These are phyloP conservation scores for Agraylea sexmaculata DNA, from an alignment of 1,140 invertebrate species.

Conservation along the genomic window DNA sequence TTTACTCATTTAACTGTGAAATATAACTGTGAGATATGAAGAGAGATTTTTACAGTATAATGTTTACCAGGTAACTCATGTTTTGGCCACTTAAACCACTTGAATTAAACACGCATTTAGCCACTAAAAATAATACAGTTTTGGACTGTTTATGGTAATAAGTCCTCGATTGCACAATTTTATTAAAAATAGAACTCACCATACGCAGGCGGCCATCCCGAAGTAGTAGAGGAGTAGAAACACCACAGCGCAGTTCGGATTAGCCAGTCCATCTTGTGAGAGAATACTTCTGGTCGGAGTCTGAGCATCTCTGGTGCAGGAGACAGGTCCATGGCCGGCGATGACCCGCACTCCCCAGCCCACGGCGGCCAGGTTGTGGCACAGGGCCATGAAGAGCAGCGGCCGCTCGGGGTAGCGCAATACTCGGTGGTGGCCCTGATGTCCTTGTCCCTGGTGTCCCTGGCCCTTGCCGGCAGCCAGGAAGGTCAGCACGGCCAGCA, in stretches of 20 bases:
- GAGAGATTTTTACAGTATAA: no score
- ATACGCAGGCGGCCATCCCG: slow-evolving; percentile 70
- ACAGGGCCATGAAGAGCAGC: slow-evolving; percentile 67
- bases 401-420: slow-evolving; percentile 51
- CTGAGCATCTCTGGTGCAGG: slow-evolving; percentile 45
- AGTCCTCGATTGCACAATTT: no score
- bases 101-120: no score
- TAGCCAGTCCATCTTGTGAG: slow-evolving; percentile 69
- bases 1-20: no score
- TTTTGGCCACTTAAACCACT: no score
- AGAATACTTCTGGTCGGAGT: slow-evolving; percentile 48
- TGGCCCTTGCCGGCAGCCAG: slow-evolving; percentile 51
- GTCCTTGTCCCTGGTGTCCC: slow-evolving; percentile 30
- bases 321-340: slow-evolving; percentile 50
- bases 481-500: slow-evolving; percentile 68
- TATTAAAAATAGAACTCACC: slow-evolving; percentile 54
- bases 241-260: slow-evolving; percentile 77
- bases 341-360: slow-evolving; percentile 68
- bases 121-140: no score
- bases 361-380: slow-evolving; percentile 68
- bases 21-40: no score
- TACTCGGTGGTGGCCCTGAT: no score
- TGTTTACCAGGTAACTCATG: no score
- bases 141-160: no score
- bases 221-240: slow-evolving; percentile 87